phyloP scores from a whole-genome alignment of 2,113 vertebrate species.

The Odontophorus gujanensis region DNA sequence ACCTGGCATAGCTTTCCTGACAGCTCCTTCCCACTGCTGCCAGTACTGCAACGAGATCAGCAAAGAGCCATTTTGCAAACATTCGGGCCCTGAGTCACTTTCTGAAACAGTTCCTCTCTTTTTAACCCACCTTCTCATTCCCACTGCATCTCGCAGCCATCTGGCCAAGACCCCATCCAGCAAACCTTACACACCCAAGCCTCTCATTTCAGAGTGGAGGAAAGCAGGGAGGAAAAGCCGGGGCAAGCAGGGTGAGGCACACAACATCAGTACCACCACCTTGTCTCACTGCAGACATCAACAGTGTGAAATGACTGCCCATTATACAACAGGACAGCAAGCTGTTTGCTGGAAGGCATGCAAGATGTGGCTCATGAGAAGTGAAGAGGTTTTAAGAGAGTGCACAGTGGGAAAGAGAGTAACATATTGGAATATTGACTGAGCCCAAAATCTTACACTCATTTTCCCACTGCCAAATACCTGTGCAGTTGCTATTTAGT shows the following conservation, averaged over 20 bases:
- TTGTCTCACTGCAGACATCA: background rate
- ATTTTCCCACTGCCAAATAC: background rate
- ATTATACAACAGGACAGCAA: background rate
- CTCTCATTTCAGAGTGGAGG: background rate
- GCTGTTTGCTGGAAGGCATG: background rate
- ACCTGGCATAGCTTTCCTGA: slow-evolving; percentile 72
- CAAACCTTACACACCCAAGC: background rate
- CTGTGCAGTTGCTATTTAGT: background rate
- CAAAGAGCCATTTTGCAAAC: slow-evolving; percentile 65
- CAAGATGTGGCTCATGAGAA: background rate
- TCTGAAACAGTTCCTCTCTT: slow-evolving; percentile 50
- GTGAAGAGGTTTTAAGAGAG: background rate
- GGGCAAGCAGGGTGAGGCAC: background rate
- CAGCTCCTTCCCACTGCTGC: slow-evolving; percentile 67
- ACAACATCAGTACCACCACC: background rate
- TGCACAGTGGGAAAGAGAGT: background rate
- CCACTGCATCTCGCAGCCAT: background rate
- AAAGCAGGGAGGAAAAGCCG: background rate
- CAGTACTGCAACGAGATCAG: slow-evolving; percentile 55
- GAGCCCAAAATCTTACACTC: slow-evolving; percentile 22
- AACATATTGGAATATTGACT: background rate
- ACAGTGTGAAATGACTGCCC: background rate
- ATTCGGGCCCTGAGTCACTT: background rate
- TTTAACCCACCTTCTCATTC: slow-evolving; percentile 53
- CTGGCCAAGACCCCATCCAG: slow-evolving; percentile 20